Percentiles rank a stretch among this genome's conserved stretches.
phyloP scores from a whole-genome alignment of 2,888 invertebrate species.

The Papilio gigon region DNA sequence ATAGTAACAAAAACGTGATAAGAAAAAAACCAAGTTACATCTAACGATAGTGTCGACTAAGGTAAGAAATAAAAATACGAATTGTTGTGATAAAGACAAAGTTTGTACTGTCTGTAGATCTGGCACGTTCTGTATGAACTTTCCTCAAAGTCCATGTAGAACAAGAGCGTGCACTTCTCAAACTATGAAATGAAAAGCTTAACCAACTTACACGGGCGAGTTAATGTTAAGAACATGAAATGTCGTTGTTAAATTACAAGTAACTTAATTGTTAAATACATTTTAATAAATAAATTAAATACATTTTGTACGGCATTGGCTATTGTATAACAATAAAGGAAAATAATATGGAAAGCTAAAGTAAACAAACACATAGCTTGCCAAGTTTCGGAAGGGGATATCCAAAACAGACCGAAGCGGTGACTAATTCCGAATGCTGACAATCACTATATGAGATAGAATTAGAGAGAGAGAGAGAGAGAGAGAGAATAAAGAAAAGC shows the following conservation, averaged over 20 bases:
- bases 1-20: not conserved
- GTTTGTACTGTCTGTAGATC: conserved; percentile 14
- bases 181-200: conserved; percentile 13
- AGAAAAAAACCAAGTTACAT: not conserved
- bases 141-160: conserved; percentile 67
- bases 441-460: too few relatives aligned
- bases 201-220: not conserved
- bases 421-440: too few relatives aligned
- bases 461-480: too few relatives aligned
- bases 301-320: too few relatives aligned
- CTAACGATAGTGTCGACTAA: not conserved
- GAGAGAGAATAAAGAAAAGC: too few relatives aligned
- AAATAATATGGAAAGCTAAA: too few relatives aligned
- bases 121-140: conserved; percentile 70
- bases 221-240: not conserved
- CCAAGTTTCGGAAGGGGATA: too few relatives aligned
- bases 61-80: conserved; percentile 1
- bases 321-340: not conserved
- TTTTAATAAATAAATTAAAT: too few relatives aligned
- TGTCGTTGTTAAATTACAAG: not conserved
- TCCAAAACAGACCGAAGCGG: too few relatives aligned
- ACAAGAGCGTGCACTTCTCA: conserved; percentile 65
- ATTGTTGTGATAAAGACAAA: conserved; percentile 16
- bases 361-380: too few relatives aligned
- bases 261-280: too few relatives aligned